Evolutionary conservation across 2,888 invertebrate genomes (phyloP).

Genomic region (Drosophila demipolita): DNA sequence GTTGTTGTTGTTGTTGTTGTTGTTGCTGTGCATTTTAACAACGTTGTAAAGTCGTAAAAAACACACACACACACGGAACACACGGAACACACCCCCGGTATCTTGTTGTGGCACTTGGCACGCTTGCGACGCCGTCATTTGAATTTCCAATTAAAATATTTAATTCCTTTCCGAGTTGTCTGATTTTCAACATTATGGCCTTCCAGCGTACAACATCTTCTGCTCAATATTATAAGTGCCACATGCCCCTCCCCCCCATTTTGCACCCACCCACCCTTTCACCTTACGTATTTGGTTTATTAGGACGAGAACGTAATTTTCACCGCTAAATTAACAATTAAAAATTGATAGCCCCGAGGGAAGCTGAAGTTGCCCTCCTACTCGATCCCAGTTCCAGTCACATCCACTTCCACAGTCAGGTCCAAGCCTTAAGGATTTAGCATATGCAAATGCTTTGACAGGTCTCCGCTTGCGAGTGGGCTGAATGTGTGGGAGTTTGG

Average conservation of each 20-base stretch:
- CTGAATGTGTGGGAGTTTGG: not conserved
- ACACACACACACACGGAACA: slow-evolving; percentile 13
- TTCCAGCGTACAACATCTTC: slow-evolving; percentile 37
- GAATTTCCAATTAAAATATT: slow-evolving; percentile 82
- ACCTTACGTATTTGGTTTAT: slow-evolving; percentile 40
- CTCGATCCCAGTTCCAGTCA: slow-evolving; percentile 5
- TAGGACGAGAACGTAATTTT: slow-evolving; percentile 72
- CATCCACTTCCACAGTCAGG: slow-evolving; percentile 1
- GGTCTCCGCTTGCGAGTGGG: not conserved
- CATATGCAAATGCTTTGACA: slow-evolving; percentile 54
- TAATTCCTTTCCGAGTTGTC: slow-evolving; percentile 78
- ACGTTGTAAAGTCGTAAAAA: slow-evolving; percentile 80
- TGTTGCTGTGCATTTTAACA: slow-evolving; percentile 72
- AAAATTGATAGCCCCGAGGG: slow-evolving; percentile 78
- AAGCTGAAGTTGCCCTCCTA: not conserved
- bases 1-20: slow-evolving; percentile 31
- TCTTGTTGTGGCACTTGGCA: slow-evolving; percentile 9
- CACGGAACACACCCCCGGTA: slow-evolving; percentile 7
- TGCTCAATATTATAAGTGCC: slow-evolving; percentile 21
- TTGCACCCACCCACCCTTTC: not conserved
- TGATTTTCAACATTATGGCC: slow-evolving; percentile 58
- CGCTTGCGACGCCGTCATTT: slow-evolving; percentile 58
- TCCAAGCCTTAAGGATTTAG: slow-evolving; percentile 27
- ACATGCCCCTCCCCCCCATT: not conserved
- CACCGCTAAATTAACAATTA: slow-evolving; percentile 80